Evolutionary conservation across 2,888 invertebrate species (phyloP).

Genomic region (Pegoplata infirma): DNA sequence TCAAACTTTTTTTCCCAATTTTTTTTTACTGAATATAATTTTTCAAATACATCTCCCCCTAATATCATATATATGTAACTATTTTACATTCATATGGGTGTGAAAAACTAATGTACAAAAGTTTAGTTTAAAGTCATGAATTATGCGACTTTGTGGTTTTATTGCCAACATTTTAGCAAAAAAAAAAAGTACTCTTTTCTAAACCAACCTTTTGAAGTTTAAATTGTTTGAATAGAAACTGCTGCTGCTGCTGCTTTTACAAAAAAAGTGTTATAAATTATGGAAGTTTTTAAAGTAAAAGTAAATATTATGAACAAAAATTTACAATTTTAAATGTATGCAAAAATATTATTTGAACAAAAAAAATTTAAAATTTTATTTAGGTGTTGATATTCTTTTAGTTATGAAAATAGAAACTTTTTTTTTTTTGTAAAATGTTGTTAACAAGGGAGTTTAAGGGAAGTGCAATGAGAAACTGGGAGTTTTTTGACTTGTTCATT

Average conservation of each 20-base stretch:
- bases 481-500: too few relatives aligned
- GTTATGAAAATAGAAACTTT: too few relatives aligned
- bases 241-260: too few relatives aligned
- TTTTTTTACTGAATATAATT: constrained; percentile 6
- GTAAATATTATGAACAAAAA: neutral
- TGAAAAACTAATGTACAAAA: constrained; percentile 56
- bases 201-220: constrained; percentile 38
- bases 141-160: constrained; percentile 63
- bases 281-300: constrained; percentile 14
- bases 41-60: too few relatives aligned
- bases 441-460: too few relatives aligned
- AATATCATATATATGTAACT: neutral
- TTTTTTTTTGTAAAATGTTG: too few relatives aligned
- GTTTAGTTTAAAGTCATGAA: constrained; percentile 59
- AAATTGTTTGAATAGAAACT: constrained; percentile 11
- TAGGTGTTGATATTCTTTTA: neutral
- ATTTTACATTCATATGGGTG: constrained; percentile 51
- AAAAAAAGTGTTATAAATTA: neutral
- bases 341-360: too few relatives aligned
- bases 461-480: too few relatives aligned
- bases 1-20: too few relatives aligned
- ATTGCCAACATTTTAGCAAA: constrained; percentile 50
- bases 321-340: neutral
- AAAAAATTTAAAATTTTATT: neutral
- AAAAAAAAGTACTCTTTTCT: neutral